These are phyloP conservation scores for Amphibalanus amphitrite DNA, from an alignment of 1,140 invertebrate species.

Conservation along the genomic window DNA sequence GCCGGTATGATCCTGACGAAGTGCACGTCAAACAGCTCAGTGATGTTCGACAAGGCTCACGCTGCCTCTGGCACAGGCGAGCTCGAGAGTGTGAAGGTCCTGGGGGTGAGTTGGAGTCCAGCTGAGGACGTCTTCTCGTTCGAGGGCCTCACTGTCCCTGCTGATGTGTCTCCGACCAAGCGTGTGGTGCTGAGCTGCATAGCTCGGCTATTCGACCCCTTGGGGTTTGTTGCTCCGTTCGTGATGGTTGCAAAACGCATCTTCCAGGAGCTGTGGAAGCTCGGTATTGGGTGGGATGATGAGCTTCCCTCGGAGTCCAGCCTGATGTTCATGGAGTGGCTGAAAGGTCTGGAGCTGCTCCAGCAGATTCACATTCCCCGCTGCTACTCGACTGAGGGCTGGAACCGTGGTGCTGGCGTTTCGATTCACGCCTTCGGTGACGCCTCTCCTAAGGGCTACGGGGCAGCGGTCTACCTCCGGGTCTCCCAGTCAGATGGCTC, in stretches of 20 bases:
- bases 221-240: no score
- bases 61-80: not conserved
- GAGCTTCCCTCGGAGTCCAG: not conserved
- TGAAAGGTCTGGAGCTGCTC: not conserved
- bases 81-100: not conserved
- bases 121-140: no score
- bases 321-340: not conserved
- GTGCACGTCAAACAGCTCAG: not conserved
- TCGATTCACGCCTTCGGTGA: not conserved
- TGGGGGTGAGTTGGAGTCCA: no score
- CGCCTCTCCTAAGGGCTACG: not conserved
- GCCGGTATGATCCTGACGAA: not conserved
- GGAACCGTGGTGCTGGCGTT: not conserved
- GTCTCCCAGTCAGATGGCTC: not conserved
- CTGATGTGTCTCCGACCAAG: no score
- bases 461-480: no score
- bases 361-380: not conserved
- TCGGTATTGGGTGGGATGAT: not conserved
- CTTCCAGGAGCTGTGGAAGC: not conserved
- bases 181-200: no score
- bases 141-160: no score
- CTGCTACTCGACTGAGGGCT: not conserved
- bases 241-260: no score
- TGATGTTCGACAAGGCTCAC: not conserved
- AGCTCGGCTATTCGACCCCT: no score